Conservation (phyloP, 2,888 invertebrate species). For the Spodoptera picta region DNA sequence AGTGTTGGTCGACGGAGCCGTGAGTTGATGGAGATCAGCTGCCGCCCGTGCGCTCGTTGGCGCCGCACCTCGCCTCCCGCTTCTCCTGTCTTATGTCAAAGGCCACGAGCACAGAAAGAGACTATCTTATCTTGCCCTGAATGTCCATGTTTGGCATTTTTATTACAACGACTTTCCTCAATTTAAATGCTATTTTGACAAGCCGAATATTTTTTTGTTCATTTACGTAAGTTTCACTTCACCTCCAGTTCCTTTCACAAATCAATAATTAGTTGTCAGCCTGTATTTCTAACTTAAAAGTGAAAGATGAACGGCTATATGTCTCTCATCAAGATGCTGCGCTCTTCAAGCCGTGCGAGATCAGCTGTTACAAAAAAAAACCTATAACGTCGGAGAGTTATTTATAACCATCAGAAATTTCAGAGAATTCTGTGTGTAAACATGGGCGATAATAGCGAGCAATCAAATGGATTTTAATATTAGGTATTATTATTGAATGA, state of each 20-base stretch:
- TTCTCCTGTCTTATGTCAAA: slow-evolving; percentile 56
- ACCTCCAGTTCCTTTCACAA: slow-evolving; percentile 24
- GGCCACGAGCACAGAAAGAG: slow-evolving; percentile 51
- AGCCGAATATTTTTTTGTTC: background rate
- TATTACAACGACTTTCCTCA: background rate
- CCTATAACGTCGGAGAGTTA: slow-evolving; percentile 50
- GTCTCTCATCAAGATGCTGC: slow-evolving; percentile 53
- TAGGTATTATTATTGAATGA: slow-evolving; percentile 8
- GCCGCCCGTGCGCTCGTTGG: slow-evolving; percentile 46
- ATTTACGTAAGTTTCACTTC: slow-evolving; percentile 4
- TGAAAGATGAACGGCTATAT: slow-evolving; percentile 45
- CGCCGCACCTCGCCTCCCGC: slow-evolving; percentile 9
- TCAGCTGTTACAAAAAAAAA: slow-evolving; percentile 60
- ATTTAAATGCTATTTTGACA: background rate
- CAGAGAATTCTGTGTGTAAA: slow-evolving; percentile 54
- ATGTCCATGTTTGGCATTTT: slow-evolving; percentile 12
- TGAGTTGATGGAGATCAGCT: slow-evolving; percentile 65
- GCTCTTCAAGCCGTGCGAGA: slow-evolving; percentile 52
- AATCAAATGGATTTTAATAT: slow-evolving; percentile 1
- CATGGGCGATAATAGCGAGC: slow-evolving; percentile 24
- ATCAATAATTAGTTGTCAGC: slow-evolving; percentile 27
- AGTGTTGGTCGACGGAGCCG: slow-evolving; percentile 44
- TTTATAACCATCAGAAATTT: slow-evolving; percentile 56
- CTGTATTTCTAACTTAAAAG: slow-evolving; percentile 37
- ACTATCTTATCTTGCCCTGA: slow-evolving; percentile 29